Conservation (phyloP, 2,888 invertebrate species). For the Osmoderma eremita region DNA sequence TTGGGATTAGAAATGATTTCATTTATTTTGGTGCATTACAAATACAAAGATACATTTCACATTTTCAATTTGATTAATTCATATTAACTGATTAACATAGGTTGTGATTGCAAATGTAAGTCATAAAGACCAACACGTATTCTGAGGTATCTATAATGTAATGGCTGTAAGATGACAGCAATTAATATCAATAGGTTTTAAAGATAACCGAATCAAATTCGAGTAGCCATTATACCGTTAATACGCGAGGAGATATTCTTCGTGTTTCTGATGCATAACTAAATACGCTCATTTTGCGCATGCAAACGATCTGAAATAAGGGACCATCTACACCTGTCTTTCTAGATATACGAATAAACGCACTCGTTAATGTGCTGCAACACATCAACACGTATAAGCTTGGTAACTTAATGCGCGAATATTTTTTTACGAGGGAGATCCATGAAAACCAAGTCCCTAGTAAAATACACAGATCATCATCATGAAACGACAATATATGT, state of each 20-base stretch:
- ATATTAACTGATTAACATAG: no score
- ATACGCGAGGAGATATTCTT: constrained; percentile 19
- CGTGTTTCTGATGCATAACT: constrained; percentile 31
- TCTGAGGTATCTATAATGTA: constrained; percentile 7
- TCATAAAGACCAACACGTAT: not conserved
- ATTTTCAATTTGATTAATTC: no score
- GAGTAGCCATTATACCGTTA: constrained; percentile 35
- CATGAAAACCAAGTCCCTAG: no score
- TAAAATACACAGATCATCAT: no score
- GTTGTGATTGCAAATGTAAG: no score
- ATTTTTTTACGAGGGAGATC: no score
- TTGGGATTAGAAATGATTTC: no score
- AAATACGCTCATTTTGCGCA: constrained; percentile 25
- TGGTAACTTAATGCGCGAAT: no score
- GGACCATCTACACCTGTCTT: constrained; percentile 33
- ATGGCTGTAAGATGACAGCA: constrained; percentile 7
- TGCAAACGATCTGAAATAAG: constrained; percentile 37
- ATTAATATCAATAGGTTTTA: constrained; percentile 36
- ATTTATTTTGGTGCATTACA: no score
- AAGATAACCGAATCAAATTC: constrained; percentile 16
- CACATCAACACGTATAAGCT: constrained; percentile 13
- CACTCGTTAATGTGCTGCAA: constrained; percentile 13
- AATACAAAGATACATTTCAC: no score
- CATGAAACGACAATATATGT: no score
- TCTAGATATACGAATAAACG: constrained; percentile 30